phyloP scores from a whole-genome alignment of 2,888 invertebrate species.

The Caenorhabditis sp. region DNA sequence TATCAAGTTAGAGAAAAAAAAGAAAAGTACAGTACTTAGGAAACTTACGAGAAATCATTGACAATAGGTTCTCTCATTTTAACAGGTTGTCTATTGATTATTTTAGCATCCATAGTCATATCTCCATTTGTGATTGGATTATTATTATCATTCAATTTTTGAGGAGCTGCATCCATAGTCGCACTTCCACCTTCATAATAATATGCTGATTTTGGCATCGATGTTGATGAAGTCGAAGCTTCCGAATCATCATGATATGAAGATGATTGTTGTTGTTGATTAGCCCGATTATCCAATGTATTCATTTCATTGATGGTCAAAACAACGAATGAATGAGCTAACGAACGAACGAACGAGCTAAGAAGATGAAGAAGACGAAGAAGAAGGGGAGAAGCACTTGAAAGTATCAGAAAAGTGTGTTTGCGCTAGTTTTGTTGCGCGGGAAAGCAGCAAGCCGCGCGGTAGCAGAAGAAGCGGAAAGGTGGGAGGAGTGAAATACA shows the following conservation, averaged over 20 bases:
- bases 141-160: background rate
- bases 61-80: background rate
- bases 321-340: background rate
- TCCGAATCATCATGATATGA: background rate
- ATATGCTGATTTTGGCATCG: background rate
- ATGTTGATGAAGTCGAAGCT: background rate
- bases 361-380: background rate
- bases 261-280: background rate
- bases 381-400: conserved; percentile 14
- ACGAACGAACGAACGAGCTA: too few species aligned
- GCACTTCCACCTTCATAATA: background rate
- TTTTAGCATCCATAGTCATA: background rate
- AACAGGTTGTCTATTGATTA: background rate
- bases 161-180: background rate
- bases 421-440: background rate
- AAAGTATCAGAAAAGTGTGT: background rate
- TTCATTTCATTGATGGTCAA: conserved; percentile 3
- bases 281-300: background rate
- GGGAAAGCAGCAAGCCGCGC: background rate
- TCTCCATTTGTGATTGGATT: background rate
- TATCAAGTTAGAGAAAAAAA: background rate
- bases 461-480: conserved; percentile 12
- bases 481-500: conserved; percentile 10
- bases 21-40: background rate
- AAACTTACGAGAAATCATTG: background rate